Base-by-base conservation (phyloP, 1,140 invertebrate species). In the Bactericera cockerelli region DNA sequence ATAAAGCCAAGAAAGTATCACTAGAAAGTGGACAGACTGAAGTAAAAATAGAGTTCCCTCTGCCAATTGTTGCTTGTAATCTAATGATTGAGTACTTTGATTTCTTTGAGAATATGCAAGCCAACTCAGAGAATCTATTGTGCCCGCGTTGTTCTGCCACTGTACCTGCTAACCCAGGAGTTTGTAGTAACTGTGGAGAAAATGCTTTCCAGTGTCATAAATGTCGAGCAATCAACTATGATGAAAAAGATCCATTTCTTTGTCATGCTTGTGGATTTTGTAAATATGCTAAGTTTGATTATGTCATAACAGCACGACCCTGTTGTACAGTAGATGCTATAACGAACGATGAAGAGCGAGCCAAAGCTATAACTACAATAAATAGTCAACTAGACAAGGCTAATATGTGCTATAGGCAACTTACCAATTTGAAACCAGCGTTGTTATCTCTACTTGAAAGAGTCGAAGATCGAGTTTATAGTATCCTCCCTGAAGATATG, bases 231-330 rank as follows among this genome's bases (percentile, higher is more conserved):
- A 99, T 98, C 63, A 98, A 98, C 74, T 98, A 99, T 74, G 95
- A 98, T 71, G 94, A 98, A 71, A 96, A 97, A 70, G 95, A 98
- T 77, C 95, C 95, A 1, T 98, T 98, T 79, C 72, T 99, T 13
- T 98, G 95, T 70, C 95, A 98, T 73, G 87, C 93, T 8, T 99
- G 95, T 74, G 95, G 95, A 1, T 98, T 97, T 73, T 98, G 94
- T 76, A 98, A 98, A 74, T 98, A 98, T 74, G 95, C 94, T n/a
- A 97, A 98, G 72, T 97, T 99, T 71, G 95, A 98, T 74, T 94
- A 89, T 68, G 92, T 87, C 10, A 75, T 98, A 54, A 87, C 86
- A 2, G 92, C 87, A 1, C 81, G 89, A 38, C 85, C 90, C 0
- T 94, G 91, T 67, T 95, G 91, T 74, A 92, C 92, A 21, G 93